Evolutionary conservation across 1,140 invertebrate species (phyloP), one percentile per base, ranked within the genome.

Genomic region (Patella vulgata): DNA sequence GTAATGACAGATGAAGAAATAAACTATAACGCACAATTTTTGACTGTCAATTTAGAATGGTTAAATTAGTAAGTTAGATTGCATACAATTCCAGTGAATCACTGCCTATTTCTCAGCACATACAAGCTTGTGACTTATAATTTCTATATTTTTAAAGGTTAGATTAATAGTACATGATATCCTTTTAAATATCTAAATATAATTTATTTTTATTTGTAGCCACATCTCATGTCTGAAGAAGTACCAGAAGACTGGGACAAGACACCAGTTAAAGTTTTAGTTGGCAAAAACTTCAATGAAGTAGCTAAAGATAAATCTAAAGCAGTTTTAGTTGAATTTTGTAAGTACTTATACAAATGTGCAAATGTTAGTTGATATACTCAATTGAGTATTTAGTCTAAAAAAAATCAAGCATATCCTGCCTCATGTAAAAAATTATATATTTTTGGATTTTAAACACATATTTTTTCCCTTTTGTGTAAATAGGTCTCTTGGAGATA

Each of bases 271-370:
- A 98, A 98, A 85, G 89, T 92, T 59, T 88, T 99, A 33, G 96
- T 98, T 53, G 91, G 95, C 48, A 92, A 90, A 77, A 99, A 99
- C 88, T 99, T 99, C 85, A 93, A 96, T 79, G 91, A 94, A 77
- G 92, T 99, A 71, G 97, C 90, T 39, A 89, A 92, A 60, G 91
- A 99, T 82, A 90, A 90, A 73, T 87, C 84, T 40, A 99, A 99
- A 86, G 90, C 93, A 79, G 97, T 99, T 42, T 88, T 99, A 62
- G 96, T 99, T 70, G 96, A 99, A 88, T 99, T 99, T 87, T 99
- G 85, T 86, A 81, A 85, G 84, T 84, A 50, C 36, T 9, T 23
- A 44, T 52, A 1, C 4, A 39, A 30, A 39, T 19, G 14, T 19
- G 6, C 14, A 36, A 36, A 36, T 8, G 33, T 36, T 14, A 36